These are phyloP conservation scores for Nemopilema nomurai DNA, from an alignment of 30 jellyfish, hydroid and myxozoan species.

Conservation along the genomic window DNA sequence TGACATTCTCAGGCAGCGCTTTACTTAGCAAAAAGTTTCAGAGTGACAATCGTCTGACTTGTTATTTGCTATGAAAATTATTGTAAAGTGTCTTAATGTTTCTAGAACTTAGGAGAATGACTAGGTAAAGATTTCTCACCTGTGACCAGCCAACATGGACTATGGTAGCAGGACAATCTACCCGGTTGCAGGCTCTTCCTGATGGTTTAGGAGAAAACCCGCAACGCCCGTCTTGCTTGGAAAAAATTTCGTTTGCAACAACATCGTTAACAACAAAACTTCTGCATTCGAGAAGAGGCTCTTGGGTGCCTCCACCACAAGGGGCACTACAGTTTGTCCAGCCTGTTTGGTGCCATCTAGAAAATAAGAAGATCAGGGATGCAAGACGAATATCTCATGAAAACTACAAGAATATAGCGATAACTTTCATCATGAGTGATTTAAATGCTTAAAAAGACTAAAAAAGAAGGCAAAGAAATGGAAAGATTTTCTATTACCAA, in stretches of 20 bases:
- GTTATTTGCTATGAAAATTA: no score
- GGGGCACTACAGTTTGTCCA: constrained; percentile 35
- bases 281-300: constrained; percentile 30
- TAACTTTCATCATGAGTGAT: no score
- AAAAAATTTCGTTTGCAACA: background rate
- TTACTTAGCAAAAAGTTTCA: no score
- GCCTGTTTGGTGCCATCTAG: constrained; percentile 48
- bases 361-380: background rate
- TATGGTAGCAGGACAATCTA: constrained; percentile 16
- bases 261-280: background rate
- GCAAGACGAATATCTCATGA: no score
- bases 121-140: constrained; percentile 18
- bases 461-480: no score
- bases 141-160: constrained; percentile 60
- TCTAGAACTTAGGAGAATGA: no score
- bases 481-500: no score
- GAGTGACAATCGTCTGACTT: no score
- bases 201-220: constrained; percentile 16
- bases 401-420: no score
- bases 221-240: constrained; percentile 26
- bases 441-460: no score
- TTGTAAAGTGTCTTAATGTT: no score
- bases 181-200: constrained; percentile 22
- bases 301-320: constrained; percentile 40
- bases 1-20: no score